Evolutionary conservation across 2,113 vertebrate genomes (phyloP), one percentile per base, ranked within the genome.

Genomic region (Cephalopterus ornatus): DNA sequence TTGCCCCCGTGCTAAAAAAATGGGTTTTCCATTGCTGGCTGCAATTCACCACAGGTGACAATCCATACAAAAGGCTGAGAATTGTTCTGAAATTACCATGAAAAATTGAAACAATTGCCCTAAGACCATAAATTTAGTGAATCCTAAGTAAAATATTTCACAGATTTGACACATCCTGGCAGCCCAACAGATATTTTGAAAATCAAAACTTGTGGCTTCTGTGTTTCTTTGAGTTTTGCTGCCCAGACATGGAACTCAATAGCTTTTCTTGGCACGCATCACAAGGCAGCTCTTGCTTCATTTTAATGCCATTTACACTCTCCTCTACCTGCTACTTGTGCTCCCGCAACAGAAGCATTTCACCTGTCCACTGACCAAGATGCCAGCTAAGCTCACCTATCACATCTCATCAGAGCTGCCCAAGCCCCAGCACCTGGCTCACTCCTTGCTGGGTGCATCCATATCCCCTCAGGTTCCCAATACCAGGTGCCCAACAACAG

Each of bases 261-360:
- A 84, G 33, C 26, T 86, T 82, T 62, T 56, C 20, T 80, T 1
- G 1, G 22, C 56, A 62, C 0, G 0, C 49, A 71, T 37, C 5
- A 4, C 41, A 66, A 82, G 37, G n/a, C 17, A 92, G 41, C 41
- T 88, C 62, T 85, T 41, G 14, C 41, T 78, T 88, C 49, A 85
- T 53, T 85, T 89, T 75, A 79, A 70, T 32, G n/a, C 26, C 0
- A 0, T 80, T 91, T 74, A 76, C 8, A 47, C 66, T 56, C 32
- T 85, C 37, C 73, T 72, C 32, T 32, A 35, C 14, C 24, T 0
- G 0, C 47, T 39, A 55, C n/a, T 27, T 0, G 0, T 55, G 17
- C 56, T 50, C 44, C 49, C 73, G 63, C 19, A 19, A 59, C 76
- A 75, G 12, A 50, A 79, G 30, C 2, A 2, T 68, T 80, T 55